phyloP scores from a whole-genome alignment of 1,140 invertebrate genomes.

The Bombus confusus region DNA sequence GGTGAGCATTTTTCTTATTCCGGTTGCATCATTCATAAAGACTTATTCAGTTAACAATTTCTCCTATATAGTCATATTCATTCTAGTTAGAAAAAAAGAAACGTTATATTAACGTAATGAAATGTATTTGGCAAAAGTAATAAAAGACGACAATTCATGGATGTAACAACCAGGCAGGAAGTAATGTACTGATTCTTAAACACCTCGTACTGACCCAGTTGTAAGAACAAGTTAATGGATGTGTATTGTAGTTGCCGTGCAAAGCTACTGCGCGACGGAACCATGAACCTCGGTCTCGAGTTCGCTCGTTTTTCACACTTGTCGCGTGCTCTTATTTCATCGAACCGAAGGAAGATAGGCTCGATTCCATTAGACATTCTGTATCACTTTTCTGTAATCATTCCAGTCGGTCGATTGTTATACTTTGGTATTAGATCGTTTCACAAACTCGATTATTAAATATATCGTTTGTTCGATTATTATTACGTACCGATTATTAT shows the following conservation, averaged over 20 bases:
- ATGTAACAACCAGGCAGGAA: constrained; percentile 36
- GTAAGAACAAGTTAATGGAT: constrained; percentile 43
- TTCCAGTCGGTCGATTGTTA: background rate
- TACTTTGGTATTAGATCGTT: background rate
- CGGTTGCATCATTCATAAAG: background rate
- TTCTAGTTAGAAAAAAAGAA: background rate
- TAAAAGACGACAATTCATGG: constrained; percentile 5
- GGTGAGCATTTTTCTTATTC: background rate
- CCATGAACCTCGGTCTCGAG: background rate
- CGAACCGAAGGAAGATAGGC: background rate
- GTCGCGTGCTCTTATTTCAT: background rate
- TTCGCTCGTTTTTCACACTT: background rate
- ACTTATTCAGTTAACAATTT: background rate
- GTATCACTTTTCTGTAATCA: too few relatives aligned
- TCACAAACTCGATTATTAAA: background rate
- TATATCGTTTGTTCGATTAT: background rate
- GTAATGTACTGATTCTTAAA: constrained; percentile 47
- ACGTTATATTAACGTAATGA: background rate
- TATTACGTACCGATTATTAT: background rate
- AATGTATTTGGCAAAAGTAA: background rate
- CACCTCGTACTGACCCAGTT: constrained; percentile 51
- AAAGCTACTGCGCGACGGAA: background rate
- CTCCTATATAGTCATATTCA: too few relatives aligned
- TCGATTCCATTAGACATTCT: background rate
- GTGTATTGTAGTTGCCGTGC: constrained; percentile 20